A percentile compares a stretch with the other conserved stretches of the same genome.
Evolutionary conservation across 1,140 invertebrate species (phyloP).

Genomic region (Zaprionus inermis): DNA sequence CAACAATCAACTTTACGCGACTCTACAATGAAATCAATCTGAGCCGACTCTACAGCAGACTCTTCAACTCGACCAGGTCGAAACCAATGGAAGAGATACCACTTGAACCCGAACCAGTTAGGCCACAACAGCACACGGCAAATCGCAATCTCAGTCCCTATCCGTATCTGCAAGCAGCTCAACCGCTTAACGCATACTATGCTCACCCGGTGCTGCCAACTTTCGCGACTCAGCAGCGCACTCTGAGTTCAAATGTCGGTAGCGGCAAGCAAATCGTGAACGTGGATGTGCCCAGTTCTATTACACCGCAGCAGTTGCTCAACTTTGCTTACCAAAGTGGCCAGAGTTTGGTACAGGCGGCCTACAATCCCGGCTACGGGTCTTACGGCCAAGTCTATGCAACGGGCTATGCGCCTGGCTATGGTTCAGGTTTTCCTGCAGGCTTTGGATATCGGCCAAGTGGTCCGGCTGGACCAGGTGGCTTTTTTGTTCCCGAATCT

Average conservation of each 20-base stretch:
- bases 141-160: not conserved
- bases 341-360: not conserved
- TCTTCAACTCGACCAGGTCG: constrained; percentile 20
- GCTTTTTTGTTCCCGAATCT: not conserved
- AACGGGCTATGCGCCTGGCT: not conserved
- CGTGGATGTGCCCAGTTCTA: not conserved
- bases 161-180: not conserved
- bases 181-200: not conserved
- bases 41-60: constrained; percentile 18
- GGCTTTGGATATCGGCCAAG: not conserved
- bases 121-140: not conserved
- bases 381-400: not conserved
- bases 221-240: not conserved
- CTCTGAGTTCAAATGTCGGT: not conserved
- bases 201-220: not conserved
- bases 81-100: not conserved
- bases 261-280: not conserved
- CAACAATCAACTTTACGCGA: constrained; percentile 32
- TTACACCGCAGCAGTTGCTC: not conserved
- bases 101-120: not conserved
- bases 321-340: not conserved
- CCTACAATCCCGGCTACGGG: not conserved
- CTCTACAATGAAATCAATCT: constrained; percentile 42
- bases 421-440: not conserved
- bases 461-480: not conserved